These are phyloP conservation scores for Callospermophilus lateralis DNA, from an alignment of 2,113 vertebrate species.

Conservation along the genomic window DNA sequence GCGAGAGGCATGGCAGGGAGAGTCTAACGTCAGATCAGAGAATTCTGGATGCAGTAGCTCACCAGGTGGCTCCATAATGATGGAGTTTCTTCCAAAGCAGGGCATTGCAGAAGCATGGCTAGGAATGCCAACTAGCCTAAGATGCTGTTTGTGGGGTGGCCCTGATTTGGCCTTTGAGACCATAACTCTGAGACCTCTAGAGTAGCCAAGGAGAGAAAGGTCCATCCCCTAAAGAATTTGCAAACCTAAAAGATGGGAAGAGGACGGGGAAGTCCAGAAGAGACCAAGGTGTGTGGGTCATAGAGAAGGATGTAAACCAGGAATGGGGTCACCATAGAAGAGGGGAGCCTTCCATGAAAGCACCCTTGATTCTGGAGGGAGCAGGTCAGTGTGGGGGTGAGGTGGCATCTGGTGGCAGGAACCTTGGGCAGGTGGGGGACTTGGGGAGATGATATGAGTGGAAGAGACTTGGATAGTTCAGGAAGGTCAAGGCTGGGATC, in stretches of 20 bases:
- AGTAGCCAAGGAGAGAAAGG: neutral
- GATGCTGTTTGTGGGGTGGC: neutral
- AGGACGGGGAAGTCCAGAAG: neutral
- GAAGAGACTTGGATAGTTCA: neutral
- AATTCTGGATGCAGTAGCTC: neutral
- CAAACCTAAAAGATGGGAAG: neutral
- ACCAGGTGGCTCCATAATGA: neutral
- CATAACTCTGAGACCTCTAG: neutral
- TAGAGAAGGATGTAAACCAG: neutral
- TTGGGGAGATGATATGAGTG: neutral
- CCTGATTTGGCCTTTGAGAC: neutral
- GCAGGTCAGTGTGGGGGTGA: neutral
- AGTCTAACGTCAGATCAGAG: neutral
- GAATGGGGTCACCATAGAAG: neutral
- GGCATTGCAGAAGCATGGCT: neutral
- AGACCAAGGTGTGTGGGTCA: neutral
- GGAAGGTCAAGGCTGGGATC: neutral
- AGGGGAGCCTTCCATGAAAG: neutral
- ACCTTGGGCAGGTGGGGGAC: neutral
- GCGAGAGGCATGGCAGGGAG: neutral
- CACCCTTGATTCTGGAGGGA: neutral
- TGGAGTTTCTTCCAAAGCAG: neutral
- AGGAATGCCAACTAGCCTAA: neutral
- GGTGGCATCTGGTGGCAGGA: neutral
- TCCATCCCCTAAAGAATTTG: neutral